Conservation (phyloP, 2,888 invertebrate species). For the Athalia rosae region DNA sequence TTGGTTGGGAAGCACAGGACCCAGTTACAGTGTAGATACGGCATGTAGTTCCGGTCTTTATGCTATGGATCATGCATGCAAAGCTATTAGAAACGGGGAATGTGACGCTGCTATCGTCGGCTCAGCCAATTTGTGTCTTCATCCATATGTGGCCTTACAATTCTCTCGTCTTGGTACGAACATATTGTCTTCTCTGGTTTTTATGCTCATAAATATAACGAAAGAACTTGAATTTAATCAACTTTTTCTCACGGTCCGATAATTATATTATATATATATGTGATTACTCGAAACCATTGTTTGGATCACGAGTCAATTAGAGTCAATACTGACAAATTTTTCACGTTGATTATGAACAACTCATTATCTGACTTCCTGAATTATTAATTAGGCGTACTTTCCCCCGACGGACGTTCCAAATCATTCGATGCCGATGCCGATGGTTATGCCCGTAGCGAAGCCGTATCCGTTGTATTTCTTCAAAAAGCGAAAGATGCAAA, state of each 20-base stretch:
- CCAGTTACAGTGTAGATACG: slow-evolving; percentile 50
- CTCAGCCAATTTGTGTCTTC: slow-evolving; percentile 75
- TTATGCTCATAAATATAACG: too few species aligned
- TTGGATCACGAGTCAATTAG: too few species aligned
- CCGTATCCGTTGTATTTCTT: slow-evolving; percentile 71
- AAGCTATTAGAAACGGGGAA: slow-evolving; percentile 47
- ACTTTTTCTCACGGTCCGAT: too few species aligned
- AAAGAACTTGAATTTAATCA: too few species aligned
- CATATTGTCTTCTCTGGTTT: too few species aligned
- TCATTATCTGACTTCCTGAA: too few species aligned
- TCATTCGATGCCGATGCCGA: slow-evolving; percentile 57
- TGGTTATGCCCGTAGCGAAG: slow-evolving; percentile 75
- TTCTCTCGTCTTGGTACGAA: slow-evolving; percentile 16
- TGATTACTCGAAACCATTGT: too few species aligned
- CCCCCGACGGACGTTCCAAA: slow-evolving; percentile 75
- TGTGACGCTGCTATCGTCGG: slow-evolving; percentile 75
- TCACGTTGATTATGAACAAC: too few species aligned
- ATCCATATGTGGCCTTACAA: slow-evolving; percentile 64
- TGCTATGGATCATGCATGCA: slow-evolving; percentile 52
- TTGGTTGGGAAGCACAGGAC: slow-evolving; percentile 69
- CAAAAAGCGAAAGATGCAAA: slow-evolving; percentile 74
- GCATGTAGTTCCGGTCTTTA: slow-evolving; percentile 52
- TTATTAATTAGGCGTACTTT: slow-evolving; percentile 72
- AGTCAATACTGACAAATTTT: too few species aligned
- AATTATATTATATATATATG: too few species aligned